Conservation (phyloP, 2,113 vertebrate genomes). For the Dipodomys spectabilis region DNA sequence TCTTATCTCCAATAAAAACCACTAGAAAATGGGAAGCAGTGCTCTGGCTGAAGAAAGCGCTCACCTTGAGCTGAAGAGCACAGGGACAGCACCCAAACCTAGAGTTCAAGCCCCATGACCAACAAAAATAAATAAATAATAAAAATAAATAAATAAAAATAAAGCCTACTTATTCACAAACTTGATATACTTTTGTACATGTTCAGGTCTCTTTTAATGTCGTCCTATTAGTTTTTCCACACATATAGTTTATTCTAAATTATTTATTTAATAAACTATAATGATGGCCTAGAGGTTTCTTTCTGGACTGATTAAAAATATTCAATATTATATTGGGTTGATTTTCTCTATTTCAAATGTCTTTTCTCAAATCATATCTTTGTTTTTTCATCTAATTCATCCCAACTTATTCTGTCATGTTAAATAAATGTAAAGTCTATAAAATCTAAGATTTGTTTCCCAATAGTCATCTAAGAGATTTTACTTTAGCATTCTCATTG, state of each 20-base stretch:
- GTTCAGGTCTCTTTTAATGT: not conserved
- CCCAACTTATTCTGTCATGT: not conserved
- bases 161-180: not conserved
- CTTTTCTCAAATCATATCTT: conserved; percentile 14
- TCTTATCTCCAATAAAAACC: too few relatives aligned
- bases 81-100: too few relatives aligned
- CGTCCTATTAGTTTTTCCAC: not conserved
- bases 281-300: too few relatives aligned
- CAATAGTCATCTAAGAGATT: not conserved
- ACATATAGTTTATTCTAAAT: not conserved
- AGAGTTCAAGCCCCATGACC: too few relatives aligned
- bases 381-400: not conserved
- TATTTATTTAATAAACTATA: too few relatives aligned
- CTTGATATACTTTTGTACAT: not conserved
- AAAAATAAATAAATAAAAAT: not conserved
- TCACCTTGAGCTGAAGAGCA: too few relatives aligned
- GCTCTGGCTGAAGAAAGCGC: too few relatives aligned
- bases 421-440: conserved; percentile 46
- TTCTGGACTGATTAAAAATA: too few relatives aligned
- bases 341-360: not conserved
- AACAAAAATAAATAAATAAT: too few relatives aligned
- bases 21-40: too few relatives aligned
- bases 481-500: not conserved
- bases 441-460: conserved; percentile 13
- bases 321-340: not conserved